Evolutionary conservation across 2,888 invertebrate species (phyloP).

Genomic region (Phengaris alcon): DNA sequence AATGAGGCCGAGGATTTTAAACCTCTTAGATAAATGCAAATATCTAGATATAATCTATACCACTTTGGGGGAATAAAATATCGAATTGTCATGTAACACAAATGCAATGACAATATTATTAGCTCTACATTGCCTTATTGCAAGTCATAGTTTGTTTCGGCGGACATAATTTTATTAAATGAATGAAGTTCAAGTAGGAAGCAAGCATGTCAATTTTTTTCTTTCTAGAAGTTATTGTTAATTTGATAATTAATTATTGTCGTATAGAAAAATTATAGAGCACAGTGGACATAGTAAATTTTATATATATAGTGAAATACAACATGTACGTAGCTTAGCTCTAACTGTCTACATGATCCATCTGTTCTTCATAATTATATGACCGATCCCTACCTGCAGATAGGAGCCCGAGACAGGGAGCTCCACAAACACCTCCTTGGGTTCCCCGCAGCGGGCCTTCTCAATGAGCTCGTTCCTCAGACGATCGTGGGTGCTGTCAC

Average conservation of each 20-base stretch:
- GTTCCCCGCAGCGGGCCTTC: constrained; percentile 64
- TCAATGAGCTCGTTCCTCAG: constrained; percentile 58
- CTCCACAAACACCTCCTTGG: constrained; percentile 64
- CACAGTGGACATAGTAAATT: not conserved
- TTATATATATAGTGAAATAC: not conserved
- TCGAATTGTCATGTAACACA: too few species aligned
- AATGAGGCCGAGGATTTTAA: too few species aligned
- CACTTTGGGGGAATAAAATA: too few species aligned
- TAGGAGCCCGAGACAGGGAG: constrained; percentile 56
- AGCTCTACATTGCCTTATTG: not conserved
- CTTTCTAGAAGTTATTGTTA: too few species aligned
- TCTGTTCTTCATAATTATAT: not conserved
- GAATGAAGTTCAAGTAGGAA: not conserved
- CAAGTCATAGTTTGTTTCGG: too few species aligned
- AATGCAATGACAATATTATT: not conserved
- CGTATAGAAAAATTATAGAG: not conserved
- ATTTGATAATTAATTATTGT: too few species aligned
- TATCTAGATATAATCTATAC: too few species aligned
- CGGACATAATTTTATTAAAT: too few species aligned
- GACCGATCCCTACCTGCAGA: constrained; percentile 55
- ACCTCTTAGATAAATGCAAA: too few species aligned
- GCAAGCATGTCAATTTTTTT: too few species aligned
- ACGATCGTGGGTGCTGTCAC: constrained; percentile 52
- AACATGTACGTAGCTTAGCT: not conserved
- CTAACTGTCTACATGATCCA: too few species aligned